Percentiles rank a stretch among this genome's conserved stretches.
Conservation (phyloP, 2,113 vertebrate genomes). For the Illadopsis cleaveri region DNA sequence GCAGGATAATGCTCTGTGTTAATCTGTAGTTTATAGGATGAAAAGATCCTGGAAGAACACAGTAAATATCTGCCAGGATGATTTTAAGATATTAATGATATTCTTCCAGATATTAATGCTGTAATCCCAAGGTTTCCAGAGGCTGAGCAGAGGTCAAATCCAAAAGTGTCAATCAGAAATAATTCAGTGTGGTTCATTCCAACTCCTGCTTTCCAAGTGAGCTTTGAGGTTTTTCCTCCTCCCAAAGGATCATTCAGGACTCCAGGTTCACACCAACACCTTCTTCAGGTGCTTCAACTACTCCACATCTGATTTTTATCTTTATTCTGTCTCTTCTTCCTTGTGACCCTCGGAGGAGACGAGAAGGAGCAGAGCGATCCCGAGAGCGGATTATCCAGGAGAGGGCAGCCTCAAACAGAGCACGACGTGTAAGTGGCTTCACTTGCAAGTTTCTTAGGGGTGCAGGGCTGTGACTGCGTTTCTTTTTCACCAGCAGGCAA, state of each 20-base stretch:
- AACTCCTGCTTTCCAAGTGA: not conserved
- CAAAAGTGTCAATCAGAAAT: not conserved
- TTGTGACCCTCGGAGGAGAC: not conserved
- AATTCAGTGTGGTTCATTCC: not conserved
- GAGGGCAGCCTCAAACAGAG: conserved; percentile 57
- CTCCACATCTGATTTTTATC: not conserved
- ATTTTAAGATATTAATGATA: no score
- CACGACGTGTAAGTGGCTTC: conserved; percentile 51
- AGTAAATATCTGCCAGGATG: not conserved
- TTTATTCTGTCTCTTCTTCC: not conserved
- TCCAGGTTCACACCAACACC: not conserved
- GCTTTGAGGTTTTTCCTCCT: not conserved
- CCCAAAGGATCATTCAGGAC: not conserved
- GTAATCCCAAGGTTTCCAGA: not conserved
- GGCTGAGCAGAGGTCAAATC: not conserved
- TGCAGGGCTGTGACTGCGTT: not conserved
- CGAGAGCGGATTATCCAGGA: not conserved
- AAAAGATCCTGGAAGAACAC: not conserved
- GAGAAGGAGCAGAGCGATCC: not conserved
- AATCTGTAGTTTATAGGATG: not conserved
- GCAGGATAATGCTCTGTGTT: not conserved
- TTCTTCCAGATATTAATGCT: not conserved
- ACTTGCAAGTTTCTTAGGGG: accelerated
- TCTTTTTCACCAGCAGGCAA: not conserved
- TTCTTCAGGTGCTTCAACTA: not conserved